Evolutionary conservation across 2,113 vertebrate genomes (phyloP).

Genomic region (Dunckerocampus dactyliophorus): DNA sequence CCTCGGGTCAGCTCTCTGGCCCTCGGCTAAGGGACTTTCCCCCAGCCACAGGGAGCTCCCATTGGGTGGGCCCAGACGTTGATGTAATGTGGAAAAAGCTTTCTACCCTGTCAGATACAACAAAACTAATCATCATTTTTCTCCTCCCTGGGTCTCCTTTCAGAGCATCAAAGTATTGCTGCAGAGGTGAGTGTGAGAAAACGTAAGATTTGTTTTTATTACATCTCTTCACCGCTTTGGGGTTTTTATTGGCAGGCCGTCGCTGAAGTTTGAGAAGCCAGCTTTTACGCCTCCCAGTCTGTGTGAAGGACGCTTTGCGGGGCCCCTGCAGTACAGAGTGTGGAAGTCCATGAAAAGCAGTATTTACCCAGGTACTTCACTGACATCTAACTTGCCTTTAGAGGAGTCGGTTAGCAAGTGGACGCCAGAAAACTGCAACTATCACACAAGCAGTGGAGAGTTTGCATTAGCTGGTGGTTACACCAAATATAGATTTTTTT

Average conservation of each 20-base stretch:
- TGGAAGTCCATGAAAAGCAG: constrained; percentile 78
- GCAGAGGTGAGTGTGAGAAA: constrained; percentile 70
- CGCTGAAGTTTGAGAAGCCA: constrained; percentile 75
- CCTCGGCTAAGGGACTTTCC: constrained; percentile 63
- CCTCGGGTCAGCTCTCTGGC: constrained; percentile 26
- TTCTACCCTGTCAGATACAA: constrained; percentile 34
- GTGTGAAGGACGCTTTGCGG: constrained; percentile 76
- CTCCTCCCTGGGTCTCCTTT: constrained; percentile 22
- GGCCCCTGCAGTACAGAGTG: constrained; percentile 76
- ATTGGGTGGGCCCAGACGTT: constrained; percentile 61
- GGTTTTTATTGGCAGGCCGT: constrained; percentile 57
- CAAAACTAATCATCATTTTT: constrained; percentile 53
- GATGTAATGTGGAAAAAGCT: constrained; percentile 72
- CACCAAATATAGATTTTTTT: too few relatives aligned
- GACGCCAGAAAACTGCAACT: too few relatives aligned
- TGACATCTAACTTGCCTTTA: neutral
- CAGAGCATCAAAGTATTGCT: constrained; percentile 75
- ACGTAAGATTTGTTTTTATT: constrained; percentile 1
- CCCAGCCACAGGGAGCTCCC: constrained; percentile 53
- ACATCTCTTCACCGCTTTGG: constrained; percentile 20
- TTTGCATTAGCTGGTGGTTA: too few relatives aligned
- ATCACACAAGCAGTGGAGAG: too few relatives aligned
- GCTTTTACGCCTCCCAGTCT: constrained; percentile 65
- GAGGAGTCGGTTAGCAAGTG: too few relatives aligned
- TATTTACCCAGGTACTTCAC: constrained; percentile 73